phyloP scores from a whole-genome alignment of 2,888 invertebrate species.

The Pasiphila rectangulata region DNA sequence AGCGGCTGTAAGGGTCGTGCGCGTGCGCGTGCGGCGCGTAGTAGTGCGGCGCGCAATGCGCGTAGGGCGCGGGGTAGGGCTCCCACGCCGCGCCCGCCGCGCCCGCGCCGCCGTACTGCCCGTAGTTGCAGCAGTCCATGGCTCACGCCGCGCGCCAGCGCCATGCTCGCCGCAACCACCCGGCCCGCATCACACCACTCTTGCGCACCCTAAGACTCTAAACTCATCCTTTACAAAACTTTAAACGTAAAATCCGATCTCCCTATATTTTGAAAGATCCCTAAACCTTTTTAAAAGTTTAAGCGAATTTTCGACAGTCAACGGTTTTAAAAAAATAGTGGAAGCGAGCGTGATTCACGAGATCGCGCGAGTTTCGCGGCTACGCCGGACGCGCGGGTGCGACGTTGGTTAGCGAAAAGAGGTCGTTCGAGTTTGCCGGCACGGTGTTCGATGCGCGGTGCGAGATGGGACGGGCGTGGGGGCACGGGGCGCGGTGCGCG shows the following conservation, averaged over 20 bases:
- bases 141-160: constrained; percentile 60
- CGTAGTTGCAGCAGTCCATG: constrained; percentile 80
- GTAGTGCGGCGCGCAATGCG: constrained; percentile 53
- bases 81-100: constrained; percentile 49
- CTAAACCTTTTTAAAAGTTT: constrained; percentile 20
- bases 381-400: constrained; percentile 70
- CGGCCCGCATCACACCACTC: constrained; percentile 42
- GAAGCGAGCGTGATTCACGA: constrained; percentile 39
- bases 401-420: constrained; percentile 78
- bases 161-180: constrained; percentile 54
- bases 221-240: constrained; percentile 12
- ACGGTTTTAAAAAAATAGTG: constrained; percentile 34
- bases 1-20: constrained; percentile 72
- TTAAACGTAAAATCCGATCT: constrained; percentile 1
- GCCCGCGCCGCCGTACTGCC: constrained; percentile 71
- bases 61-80: constrained; percentile 53
- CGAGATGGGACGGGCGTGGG: constrained; percentile 56
- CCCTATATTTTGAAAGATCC: neutral
- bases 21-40: constrained; percentile 69
- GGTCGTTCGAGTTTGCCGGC: constrained; percentile 79
- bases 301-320: constrained; percentile 1
- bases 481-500: constrained; percentile 55
- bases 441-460: constrained; percentile 41
- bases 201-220: constrained; percentile 37
- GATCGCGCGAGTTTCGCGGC: constrained; percentile 73